Evolutionary conservation across 2,113 vertebrate genomes (phyloP).

Genomic region (Lycaon pictus): DNA sequence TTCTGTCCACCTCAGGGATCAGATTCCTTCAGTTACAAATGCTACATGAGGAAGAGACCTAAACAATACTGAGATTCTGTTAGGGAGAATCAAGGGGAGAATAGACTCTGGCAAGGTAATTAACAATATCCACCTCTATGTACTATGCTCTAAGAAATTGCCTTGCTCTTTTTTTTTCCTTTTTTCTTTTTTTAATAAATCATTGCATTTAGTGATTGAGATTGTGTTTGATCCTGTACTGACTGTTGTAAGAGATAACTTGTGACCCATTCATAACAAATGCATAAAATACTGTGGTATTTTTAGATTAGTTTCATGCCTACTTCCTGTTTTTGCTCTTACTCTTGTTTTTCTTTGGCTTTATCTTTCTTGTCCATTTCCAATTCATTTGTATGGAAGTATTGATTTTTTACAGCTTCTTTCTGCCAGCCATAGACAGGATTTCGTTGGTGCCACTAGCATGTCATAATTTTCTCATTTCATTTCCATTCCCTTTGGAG

Average conservation of each 20-base stretch:
- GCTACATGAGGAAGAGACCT: not conserved
- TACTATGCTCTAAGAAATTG: constrained; percentile 4
- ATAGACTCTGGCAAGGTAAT: not conserved
- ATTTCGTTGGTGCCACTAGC: not conserved
- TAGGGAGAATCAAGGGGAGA: not conserved
- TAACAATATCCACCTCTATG: not conserved
- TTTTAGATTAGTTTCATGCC: not conserved
- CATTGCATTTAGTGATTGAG: not conserved
- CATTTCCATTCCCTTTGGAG: not conserved
- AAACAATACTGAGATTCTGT: not conserved
- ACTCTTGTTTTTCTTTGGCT: not conserved
- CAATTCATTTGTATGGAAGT: not conserved
- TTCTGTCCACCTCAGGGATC: not conserved
- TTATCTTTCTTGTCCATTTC: constrained; percentile 15
- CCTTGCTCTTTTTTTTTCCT: not conserved
- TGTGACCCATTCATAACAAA: not conserved
- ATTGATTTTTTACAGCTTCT: not conserved
- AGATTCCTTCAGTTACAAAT: not conserved
- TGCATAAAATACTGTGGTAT: not conserved
- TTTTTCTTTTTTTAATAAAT: not conserved
- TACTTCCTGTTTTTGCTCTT: not conserved
- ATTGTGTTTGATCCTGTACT: not conserved
- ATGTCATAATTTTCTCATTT: constrained; percentile 4
- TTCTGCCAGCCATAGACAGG: not conserved
- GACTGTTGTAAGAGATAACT: not conserved